phyloP scores from a whole-genome alignment of 2,888 invertebrate species.

The Drosophila macrospina region DNA sequence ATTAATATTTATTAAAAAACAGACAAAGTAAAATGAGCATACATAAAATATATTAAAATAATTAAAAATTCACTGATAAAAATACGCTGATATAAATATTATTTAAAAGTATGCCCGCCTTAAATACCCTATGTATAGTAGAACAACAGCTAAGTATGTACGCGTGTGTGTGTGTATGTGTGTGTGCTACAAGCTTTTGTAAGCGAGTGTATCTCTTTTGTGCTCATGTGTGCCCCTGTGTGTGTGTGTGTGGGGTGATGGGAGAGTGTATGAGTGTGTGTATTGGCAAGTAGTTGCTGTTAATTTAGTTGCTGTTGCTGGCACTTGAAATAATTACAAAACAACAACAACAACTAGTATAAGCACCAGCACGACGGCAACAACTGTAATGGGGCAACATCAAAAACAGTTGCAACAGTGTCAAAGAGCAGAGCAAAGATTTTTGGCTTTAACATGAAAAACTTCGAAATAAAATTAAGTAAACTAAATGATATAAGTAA shows the following conservation, averaged over 20 bases:
- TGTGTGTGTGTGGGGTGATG: conserved; percentile 2
- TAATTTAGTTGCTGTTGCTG: conserved; percentile 53
- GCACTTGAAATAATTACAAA: conserved; percentile 77
- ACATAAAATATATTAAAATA: too few relatives aligned
- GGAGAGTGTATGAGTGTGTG: conserved; percentile 7
- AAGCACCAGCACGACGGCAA: background rate
- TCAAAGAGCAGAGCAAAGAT: conserved; percentile 19
- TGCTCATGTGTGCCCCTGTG: background rate
- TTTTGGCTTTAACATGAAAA: background rate
- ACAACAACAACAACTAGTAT: conserved; percentile 36
- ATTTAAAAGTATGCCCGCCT: background rate
- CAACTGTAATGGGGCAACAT: conserved; percentile 19
- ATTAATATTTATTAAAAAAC: too few relatives aligned
- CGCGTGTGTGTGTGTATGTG: conserved; percentile 17
- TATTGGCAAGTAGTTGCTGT: conserved; percentile 20
- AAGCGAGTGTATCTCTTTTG: conserved; percentile 4
- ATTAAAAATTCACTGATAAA: too few relatives aligned
- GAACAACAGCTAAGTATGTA: conserved; percentile 7
- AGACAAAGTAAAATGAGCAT: too few relatives aligned
- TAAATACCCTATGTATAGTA: background rate
- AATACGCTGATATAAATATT: too few relatives aligned
- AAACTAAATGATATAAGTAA: conserved; percentile 1
- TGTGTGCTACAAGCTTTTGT: conserved; percentile 17
- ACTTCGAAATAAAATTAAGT: background rate
- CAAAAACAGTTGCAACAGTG: conserved; percentile 22